Evolutionary conservation across 2,888 invertebrate species (phyloP).

Genomic region (Uloborus plumipes): DNA sequence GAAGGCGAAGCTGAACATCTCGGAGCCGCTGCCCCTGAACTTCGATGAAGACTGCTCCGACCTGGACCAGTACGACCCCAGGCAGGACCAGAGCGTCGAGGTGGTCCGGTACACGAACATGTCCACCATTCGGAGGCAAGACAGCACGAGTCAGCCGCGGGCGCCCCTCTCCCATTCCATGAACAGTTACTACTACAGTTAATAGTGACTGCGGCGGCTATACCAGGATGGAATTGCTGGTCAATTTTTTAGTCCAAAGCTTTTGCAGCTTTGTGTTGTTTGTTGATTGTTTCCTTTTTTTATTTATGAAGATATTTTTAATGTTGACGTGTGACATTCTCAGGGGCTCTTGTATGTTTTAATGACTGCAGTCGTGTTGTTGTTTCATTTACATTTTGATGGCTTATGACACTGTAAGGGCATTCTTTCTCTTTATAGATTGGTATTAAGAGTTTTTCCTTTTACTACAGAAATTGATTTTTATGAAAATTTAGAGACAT

Average conservation of each 20-base stretch:
- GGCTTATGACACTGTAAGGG: too few relatives aligned
- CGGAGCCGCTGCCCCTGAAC: conserved; percentile 47
- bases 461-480: too few relatives aligned
- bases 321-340: too few relatives aligned
- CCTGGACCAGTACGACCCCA: conserved; percentile 56
- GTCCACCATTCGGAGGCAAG: conserved; percentile 67
- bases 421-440: too few relatives aligned
- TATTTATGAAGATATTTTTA: neutral
- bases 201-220: neutral
- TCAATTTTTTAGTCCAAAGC: conserved; percentile 39
- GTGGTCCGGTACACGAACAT: conserved; percentile 62
- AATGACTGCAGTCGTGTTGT: neutral
- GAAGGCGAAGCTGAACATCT: conserved; percentile 56
- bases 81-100: conserved; percentile 61
- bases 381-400: too few relatives aligned
- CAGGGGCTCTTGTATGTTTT: neutral
- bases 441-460: too few relatives aligned
- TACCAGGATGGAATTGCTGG: conserved; percentile 30
- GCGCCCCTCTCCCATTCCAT: conserved; percentile 66
- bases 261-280: conserved; percentile 4
- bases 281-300: conserved; percentile 8
- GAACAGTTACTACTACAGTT: conserved; percentile 68
- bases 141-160: conserved; percentile 73
- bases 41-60: conserved; percentile 57
- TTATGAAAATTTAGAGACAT: too few relatives aligned